Percentiles rank a stretch among this genome's conserved stretches.
phyloP scores from a whole-genome alignment of 2,113 vertebrate species.

The Gavialis gangeticus region DNA sequence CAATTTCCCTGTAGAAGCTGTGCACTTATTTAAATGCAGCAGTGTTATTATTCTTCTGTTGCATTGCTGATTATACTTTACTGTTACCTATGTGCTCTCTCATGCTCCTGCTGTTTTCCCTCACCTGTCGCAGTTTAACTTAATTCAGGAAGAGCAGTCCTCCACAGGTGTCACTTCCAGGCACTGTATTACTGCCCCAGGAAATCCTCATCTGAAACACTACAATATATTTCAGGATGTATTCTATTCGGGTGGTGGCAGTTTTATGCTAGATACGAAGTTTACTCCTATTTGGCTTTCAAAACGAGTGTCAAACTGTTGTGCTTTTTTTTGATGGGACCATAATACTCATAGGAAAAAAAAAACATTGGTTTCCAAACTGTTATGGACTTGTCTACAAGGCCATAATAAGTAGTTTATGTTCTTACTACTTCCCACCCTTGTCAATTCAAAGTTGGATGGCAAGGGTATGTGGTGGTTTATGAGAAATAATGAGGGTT shows the following conservation, averaged over 20 bases:
- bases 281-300: background rate
- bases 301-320: background rate
- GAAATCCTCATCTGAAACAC: background rate
- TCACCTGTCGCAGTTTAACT: background rate
- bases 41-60: background rate
- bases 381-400: too few species aligned
- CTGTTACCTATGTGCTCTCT: background rate
- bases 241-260: background rate
- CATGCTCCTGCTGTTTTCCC: background rate
- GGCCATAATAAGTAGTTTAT: too few species aligned
- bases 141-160: background rate
- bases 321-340: background rate
- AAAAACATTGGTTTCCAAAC: too few species aligned
- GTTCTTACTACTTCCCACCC: too few species aligned
- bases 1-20: slow-evolving; percentile 1
- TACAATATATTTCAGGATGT: background rate
- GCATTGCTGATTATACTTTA: background rate
- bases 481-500: too few species aligned
- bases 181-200: background rate
- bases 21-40: slow-evolving; percentile 6
- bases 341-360: background rate
- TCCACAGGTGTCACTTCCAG: background rate
- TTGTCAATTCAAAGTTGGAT: too few species aligned
- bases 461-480: too few species aligned
- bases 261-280: too few species aligned